Percentiles rank a stretch among this genome's conserved stretches.
Evolutionary conservation across 2,888 invertebrate species (phyloP).

Genomic region (Megastigmus dorsalis): DNA sequence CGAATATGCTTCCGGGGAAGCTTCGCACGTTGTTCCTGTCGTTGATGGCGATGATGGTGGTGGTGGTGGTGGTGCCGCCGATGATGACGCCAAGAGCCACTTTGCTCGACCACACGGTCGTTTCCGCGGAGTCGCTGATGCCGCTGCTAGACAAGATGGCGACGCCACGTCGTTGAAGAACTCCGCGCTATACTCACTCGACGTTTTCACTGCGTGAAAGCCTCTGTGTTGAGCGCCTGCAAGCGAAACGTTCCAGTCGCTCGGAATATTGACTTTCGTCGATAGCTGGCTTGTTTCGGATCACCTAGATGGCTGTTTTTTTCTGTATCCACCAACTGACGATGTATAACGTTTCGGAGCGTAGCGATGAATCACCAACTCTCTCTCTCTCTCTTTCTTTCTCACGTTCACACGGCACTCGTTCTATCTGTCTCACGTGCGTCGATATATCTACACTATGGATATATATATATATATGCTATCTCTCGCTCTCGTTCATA

Average conservation of each 20-base stretch:
- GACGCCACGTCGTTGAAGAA: conserved; percentile 65
- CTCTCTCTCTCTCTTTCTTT: not conserved
- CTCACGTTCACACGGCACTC: not conserved
- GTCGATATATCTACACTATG: not conserved
- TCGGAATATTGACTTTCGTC: too few species aligned
- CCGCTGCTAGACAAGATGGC: conserved; percentile 66
- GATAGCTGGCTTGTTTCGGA: too few species aligned
- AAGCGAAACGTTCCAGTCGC: too few species aligned
- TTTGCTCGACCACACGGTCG: too few species aligned
- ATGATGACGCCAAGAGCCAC: too few species aligned
- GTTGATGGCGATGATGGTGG: not conserved
- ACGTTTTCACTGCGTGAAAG: not conserved
- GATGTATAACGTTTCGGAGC: not conserved
- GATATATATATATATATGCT: not conserved
- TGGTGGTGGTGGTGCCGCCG: not conserved
- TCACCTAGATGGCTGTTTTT: not conserved
- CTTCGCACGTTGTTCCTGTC: too few species aligned
- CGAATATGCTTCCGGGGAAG: not conserved
- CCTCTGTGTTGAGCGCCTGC: not conserved
- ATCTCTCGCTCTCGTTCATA: not conserved
- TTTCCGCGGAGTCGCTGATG: not conserved
- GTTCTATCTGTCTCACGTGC: not conserved
- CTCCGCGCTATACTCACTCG: not conserved
- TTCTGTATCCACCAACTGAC: not conserved
- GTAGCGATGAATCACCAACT: conserved; percentile 19